Evolutionary conservation across 2,797 vertebrate species (phyloP), one percentile per base, ranked within the genome.

Genomic region (Amblyopsis hoosieri): DNA sequence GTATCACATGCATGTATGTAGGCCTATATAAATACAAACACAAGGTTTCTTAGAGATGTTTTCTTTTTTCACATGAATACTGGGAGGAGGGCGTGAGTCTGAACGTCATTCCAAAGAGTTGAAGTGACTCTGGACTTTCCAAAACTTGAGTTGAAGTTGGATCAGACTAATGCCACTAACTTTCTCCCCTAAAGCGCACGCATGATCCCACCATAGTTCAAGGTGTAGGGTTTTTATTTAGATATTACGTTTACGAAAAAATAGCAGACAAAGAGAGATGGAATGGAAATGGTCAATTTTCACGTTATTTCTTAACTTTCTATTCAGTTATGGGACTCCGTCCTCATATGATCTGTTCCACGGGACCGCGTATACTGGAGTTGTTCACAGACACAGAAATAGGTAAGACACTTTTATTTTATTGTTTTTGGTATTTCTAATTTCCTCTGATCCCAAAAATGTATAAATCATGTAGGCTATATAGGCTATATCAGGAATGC

Each of bases 331-430:
- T 71, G 90, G 85, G 61, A 75, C 85, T 57, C 88, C 89, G 17
- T 75, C 87, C 54, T 89, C 87, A 9, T 85, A 88, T 45, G 84
- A 78, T 69, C 72, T 90, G 69, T 87, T 91, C 73, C 90, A 91
- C 4, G 85, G 88, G 15, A 79, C 78, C 50, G 76, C 90, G 1
- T 72, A 91, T 84, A 72, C 80, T 56, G 89, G 85, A 65, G 67
- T 62, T 45, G 80, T 76, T 14, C 89, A 91, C 62, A 87, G 91
- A 57, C 87, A 91, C 62, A 83, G 89, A 31, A 93, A 89, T 53
- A 91, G 90, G 93, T 94, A 83, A 82, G 85, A 13, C 2, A 19
- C 9, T 11, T 1, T 1, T 2, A 0, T 3, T 45, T 60, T 51
- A 4, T 3, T 2, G 3, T n/a, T n/a, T 2, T 45, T 33, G 58